A percentile compares a stretch with the other conserved stretches of the same genome.
Evolutionary conservation across 2,113 vertebrate species (phyloP).

Genomic region (Strigops habroptila): DNA sequence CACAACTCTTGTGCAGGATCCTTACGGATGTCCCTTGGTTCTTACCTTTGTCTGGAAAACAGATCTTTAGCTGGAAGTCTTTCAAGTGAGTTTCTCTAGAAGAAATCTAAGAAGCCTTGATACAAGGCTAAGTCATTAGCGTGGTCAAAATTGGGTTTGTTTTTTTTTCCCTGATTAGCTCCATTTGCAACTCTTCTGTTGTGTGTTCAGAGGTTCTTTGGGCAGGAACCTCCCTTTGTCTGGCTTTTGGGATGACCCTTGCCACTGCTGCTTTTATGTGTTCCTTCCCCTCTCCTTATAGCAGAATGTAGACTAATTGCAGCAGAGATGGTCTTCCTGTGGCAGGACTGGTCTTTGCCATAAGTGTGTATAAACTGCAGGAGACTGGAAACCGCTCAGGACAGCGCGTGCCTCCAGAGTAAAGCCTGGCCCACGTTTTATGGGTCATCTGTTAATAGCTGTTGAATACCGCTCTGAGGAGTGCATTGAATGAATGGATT

Average conservation of each 20-base stretch:
- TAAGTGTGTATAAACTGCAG: neutral
- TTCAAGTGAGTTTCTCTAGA: neutral
- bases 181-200: neutral
- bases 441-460: neutral
- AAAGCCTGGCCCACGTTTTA: neutral
- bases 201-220: neutral
- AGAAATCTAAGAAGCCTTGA: neutral
- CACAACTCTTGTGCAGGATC: neutral
- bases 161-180: neutral
- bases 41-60: neutral
- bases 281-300: neutral
- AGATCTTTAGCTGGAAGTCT: neutral
- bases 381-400: neutral
- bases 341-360: neutral
- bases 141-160: neutral
- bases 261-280: neutral
- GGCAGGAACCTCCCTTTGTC: neutral
- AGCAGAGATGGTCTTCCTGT: neutral
- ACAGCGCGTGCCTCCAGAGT: neutral
- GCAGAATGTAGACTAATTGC: accelerated
- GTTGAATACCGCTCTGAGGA: neutral
- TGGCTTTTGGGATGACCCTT: neutral
- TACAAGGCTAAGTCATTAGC: neutral
- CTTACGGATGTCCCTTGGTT: neutral
- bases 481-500: neutral